Evolutionary conservation across 30 jellyfish, hydroid and myxozoan genomes (phyloP).

Genomic region (Aurelia coerulea): DNA sequence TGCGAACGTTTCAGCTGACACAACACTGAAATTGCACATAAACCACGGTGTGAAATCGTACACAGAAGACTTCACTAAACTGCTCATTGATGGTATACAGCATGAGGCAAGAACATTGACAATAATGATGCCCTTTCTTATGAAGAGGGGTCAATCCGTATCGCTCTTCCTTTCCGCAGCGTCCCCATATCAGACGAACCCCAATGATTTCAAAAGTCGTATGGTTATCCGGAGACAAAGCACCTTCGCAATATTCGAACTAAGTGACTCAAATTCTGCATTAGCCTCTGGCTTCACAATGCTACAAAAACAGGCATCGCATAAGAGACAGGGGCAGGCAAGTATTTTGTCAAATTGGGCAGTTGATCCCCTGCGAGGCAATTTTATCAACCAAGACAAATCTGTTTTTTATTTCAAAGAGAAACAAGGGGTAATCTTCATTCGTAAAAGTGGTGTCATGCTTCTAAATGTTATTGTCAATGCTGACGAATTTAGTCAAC

Average conservation of each 20-base stretch:
- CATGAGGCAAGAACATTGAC: constrained; percentile 9
- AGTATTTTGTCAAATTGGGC: constrained; percentile 36
- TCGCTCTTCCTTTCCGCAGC: background rate
- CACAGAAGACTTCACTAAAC: background rate
- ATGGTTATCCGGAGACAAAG: background rate
- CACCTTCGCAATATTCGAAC: constrained; percentile 14
- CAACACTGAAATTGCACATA: constrained; percentile 3
- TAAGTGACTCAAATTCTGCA: background rate
- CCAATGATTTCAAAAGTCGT: background rate
- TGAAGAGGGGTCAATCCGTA: constrained; percentile 37
- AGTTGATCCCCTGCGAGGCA: constrained; percentile 12
- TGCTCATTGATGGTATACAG: background rate
- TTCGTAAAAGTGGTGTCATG: constrained; percentile 15
- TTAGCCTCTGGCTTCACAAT: constrained; percentile 23
- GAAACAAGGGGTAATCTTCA: constrained; percentile 41
- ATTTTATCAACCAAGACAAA: constrained; percentile 1
- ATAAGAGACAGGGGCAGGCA: background rate
- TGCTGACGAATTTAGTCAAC: background rate
- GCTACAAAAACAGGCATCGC: background rate
- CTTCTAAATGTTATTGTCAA: constrained; percentile 27
- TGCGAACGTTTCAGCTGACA: background rate
- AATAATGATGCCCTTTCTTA: constrained; percentile 22
- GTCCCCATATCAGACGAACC: background rate
- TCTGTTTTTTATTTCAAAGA: constrained; percentile 33
- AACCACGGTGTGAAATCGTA: constrained; percentile 14